A percentile compares a stretch with the other conserved stretches of the same genome.
Evolutionary conservation across 2,113 vertebrate genomes (phyloP).

Genomic region (Corynorhinus townsendii): DNA sequence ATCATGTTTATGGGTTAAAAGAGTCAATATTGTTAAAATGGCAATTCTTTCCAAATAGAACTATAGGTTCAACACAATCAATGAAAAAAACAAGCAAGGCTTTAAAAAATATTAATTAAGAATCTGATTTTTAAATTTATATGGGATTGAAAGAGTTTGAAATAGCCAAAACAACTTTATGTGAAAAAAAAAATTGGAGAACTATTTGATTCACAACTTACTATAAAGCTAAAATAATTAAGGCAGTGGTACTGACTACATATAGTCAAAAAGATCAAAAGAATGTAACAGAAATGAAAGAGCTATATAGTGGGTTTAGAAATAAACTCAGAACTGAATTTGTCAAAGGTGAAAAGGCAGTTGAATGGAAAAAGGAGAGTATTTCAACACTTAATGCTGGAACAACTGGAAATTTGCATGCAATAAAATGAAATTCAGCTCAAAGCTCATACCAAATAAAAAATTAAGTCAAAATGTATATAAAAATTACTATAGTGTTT

Average conservation of each 20-base stretch:
- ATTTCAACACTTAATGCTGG: neutral
- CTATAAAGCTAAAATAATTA: neutral
- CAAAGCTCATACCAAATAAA: neutral
- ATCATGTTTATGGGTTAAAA: neutral
- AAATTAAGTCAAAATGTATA: neutral
- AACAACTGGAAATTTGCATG: neutral
- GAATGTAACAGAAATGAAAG: neutral
- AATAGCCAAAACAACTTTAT: neutral
- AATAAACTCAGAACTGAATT: neutral
- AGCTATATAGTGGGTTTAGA: neutral
- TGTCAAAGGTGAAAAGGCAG: neutral
- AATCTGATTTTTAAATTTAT: neutral
- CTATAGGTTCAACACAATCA: neutral
- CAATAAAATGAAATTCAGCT: neutral
- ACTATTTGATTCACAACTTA: neutral
- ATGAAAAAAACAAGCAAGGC: neutral
- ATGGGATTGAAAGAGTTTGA: neutral
- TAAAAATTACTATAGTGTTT: neutral
- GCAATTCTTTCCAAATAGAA: neutral
- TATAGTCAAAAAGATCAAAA: neutral
- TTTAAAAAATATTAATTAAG: neutral
- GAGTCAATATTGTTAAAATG: neutral
- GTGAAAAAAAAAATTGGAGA: neutral
- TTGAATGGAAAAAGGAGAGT: neutral
- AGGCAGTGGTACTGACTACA: neutral